Evolutionary conservation across 2,113 vertebrate species (phyloP), one percentile per base, ranked within the genome.

Genomic region (Sylvietta virens): DNA sequence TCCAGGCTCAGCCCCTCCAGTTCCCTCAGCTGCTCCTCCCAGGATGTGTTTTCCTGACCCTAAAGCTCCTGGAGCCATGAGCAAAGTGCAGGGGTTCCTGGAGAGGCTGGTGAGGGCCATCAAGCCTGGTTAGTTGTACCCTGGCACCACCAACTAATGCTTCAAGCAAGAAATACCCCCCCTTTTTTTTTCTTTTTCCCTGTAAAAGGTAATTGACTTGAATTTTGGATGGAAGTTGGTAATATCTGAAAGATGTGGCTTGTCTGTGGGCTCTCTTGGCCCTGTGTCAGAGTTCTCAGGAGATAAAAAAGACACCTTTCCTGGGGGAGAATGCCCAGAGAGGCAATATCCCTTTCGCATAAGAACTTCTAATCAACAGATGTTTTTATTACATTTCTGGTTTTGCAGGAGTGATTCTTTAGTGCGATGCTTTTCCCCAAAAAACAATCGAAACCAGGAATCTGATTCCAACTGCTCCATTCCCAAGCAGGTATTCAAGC

Each of bases 331-430:
- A 60, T 15, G 40, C 56, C 3, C 1, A 44, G 40, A 79, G 44
- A 78, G 19, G 22, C 18, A 53, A 30, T 39, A 54, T 45, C 78
- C 30, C 83, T 83, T 82, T 57, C 53, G 53, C 58, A 77, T 3
- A 4, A 79, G 35, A 76, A 51, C 15, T 73, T 65, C 44, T 44
- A 5, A 61, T 15, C 16, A 12, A 44, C 0, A 1, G 80, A 11
- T 2, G 0, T 47, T 73, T 6, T 1, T 24, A 3, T 33, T 13
- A 19, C 1, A 2, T 73, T 70, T 21, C 71, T 69, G 48, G 2
- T 69, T 90, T n/a, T 85, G 50, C 28, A 86, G n/a, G 62, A 47
- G 12, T 47, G 58, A 61, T 70, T 20, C 31, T n/a, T 82, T 65
- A 85, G 37, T 13, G 28, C 48, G 65, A 1, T 40, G 20, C 11